phyloP scores from a whole-genome alignment of 2,888 invertebrate genomes.

The Phengaris alcon region DNA sequence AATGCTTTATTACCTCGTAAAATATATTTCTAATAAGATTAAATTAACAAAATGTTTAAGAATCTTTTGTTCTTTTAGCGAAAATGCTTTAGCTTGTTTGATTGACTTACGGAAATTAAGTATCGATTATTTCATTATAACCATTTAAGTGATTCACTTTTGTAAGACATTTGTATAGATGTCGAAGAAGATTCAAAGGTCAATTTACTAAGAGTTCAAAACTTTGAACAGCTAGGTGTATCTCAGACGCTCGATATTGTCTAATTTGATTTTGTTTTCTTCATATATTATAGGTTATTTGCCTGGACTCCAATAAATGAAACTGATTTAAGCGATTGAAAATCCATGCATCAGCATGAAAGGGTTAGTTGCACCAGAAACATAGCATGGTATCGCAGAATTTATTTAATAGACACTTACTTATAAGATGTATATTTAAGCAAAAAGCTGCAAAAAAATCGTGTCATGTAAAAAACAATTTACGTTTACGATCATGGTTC shows the following conservation, averaged over 20 bases:
- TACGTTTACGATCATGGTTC: constrained; percentile 30
- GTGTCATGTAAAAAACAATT: constrained; percentile 12
- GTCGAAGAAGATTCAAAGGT: not conserved
- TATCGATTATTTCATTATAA: constrained; percentile 28
- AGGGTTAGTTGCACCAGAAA: not conserved
- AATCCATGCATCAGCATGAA: too few species aligned
- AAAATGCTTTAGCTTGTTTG: constrained; percentile 54
- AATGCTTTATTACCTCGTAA: not conserved
- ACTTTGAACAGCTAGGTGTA: not conserved
- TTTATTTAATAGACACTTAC: too few species aligned
- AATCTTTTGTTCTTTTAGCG: constrained; percentile 30
- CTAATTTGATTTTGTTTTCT: not conserved
- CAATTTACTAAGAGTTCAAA: not conserved
- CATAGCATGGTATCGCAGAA: too few species aligned
- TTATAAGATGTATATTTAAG: not conserved
- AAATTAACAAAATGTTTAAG: constrained; percentile 11
- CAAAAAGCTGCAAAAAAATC: not conserved
- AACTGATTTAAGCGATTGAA: not conserved
- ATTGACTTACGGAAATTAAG: constrained; percentile 65
- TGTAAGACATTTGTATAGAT: not conserved
- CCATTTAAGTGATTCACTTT: not conserved
- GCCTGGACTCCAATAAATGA: not conserved
- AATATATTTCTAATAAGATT: not conserved
- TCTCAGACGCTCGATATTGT: not conserved
- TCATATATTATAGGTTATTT: not conserved